Base-by-base conservation (phyloP, 2,888 invertebrate species). In the Rhamphomyia laevipes region DNA sequence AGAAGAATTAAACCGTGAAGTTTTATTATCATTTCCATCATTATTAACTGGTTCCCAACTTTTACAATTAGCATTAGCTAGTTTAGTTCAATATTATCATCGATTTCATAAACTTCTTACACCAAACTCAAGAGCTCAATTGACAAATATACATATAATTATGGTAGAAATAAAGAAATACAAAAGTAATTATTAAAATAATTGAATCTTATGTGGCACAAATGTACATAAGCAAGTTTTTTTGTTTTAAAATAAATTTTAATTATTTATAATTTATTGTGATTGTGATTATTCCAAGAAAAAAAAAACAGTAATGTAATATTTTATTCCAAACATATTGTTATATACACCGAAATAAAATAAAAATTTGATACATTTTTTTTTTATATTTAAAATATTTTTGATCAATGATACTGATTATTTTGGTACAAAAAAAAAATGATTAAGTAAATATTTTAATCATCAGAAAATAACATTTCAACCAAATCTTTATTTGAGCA, bases 121-220 rank as follows among this genome's bases (percentile, higher is more conserved):
- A 10, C 90, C 92, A 16, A 83, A 83, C 64, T 82, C 83, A 1
- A 76, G 86, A 55, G 86, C 89, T 9, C 93, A 96, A 67, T 77
- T 99, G 47, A 92, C 96, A 4, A 97, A 97, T 67, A 93, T 96
- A 62, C 99, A 99, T 73, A 91, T 95, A 52, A 88, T 99, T 51
- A 97, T 97, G 92, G 93, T 96, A 2, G 97, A 99, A 76, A 90
- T 99, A 55, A 99, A 99, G 71, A 97, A 97, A 74, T 96, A 96
- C 72, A 99, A 97, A 74, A 92, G 92, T 9, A 89, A 86, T 69
- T 97, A 90, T 73, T 94, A 74, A 73, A 21, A 48, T 48, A 16
- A 45, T 27, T 27, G 23, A 27, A 27, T 27, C 23, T 27, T 27
- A 2, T 27, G 23, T 27, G 2, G 23, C 23, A 27, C 23, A 27